Conservation (phyloP, 2,888 invertebrate species). For the Oxystoma pomonae region DNA sequence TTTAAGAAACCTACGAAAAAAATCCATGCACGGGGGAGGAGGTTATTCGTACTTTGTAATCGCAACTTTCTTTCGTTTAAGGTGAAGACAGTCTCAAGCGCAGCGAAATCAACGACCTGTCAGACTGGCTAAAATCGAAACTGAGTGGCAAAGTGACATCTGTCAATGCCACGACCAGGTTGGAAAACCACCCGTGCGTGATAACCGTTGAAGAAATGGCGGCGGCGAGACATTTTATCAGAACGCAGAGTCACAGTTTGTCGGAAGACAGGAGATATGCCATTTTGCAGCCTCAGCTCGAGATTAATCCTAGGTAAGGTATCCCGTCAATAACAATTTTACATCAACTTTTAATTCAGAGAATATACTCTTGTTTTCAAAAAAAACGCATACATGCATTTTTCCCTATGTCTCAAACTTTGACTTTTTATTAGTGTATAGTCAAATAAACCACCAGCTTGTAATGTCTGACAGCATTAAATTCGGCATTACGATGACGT, state of each 20-base stretch:
- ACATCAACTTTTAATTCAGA: too few relatives aligned
- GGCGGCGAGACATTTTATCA: conserved; percentile 89
- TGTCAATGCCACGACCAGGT: conserved; percentile 77
- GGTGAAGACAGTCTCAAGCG: conserved; percentile 67
- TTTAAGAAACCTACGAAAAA: too few relatives aligned
- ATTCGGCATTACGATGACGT: too few relatives aligned
- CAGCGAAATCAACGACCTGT: conserved; percentile 72
- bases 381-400: too few relatives aligned
- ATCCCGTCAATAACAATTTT: too few relatives aligned
- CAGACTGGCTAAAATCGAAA: conserved; percentile 72
- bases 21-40: too few relatives aligned
- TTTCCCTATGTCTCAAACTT: too few relatives aligned
- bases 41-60: too few relatives aligned
- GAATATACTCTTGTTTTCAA: too few relatives aligned
- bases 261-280: conserved; percentile 83
- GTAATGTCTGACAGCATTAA: too few relatives aligned
- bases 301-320: conserved; percentile 85
- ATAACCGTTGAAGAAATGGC: conserved; percentile 97
- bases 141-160: conserved; percentile 76
- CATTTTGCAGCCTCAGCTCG: conserved; percentile 84
- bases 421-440: too few relatives aligned
- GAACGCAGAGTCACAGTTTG: conserved; percentile 78
- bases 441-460: too few relatives aligned
- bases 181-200: conserved; percentile 90
- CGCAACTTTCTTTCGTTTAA: conserved; percentile 32